A percentile compares a stretch with the other conserved stretches of the same genome.
Evolutionary conservation across 2,888 invertebrate genomes (phyloP).

Genomic region (Tuta absoluta): DNA sequence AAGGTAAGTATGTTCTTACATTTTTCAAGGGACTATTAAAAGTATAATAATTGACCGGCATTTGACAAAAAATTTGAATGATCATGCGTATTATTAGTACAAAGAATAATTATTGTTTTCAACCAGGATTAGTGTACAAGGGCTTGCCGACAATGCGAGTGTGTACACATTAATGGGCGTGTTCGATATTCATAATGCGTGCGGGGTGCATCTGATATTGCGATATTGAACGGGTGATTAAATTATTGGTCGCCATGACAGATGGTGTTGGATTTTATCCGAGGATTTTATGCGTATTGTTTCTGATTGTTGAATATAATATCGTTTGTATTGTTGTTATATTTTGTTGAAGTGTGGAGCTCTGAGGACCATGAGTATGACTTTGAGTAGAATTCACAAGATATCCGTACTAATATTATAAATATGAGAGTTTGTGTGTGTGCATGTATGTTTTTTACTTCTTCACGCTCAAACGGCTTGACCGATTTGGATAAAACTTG

Average conservation of each 20-base stretch:
- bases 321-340: not conserved
- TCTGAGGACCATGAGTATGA: not conserved
- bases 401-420: too few relatives aligned
- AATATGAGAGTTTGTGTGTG: too few relatives aligned
- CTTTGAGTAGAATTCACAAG: too few relatives aligned
- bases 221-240: not conserved
- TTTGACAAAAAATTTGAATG: too few relatives aligned
- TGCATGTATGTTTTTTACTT: too few relatives aligned
- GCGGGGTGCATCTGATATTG: slow-evolving; percentile 13
- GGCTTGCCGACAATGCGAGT: not conserved
- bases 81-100: too few relatives aligned
- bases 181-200: slow-evolving; percentile 8
- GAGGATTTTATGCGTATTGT: not conserved
- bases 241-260: slow-evolving; percentile 26
- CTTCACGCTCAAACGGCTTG: too few relatives aligned
- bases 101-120: too few relatives aligned
- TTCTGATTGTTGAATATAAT: not conserved
- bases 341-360: not conserved
- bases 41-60: too few relatives aligned
- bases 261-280: slow-evolving; percentile 17
- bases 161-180: not conserved
- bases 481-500: too few relatives aligned
- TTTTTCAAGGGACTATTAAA: too few relatives aligned
- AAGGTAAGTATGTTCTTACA: too few relatives aligned
- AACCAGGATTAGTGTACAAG: not conserved